phyloP scores from a whole-genome alignment of 1,140 invertebrate species.

The Acarapis woodi region DNA sequence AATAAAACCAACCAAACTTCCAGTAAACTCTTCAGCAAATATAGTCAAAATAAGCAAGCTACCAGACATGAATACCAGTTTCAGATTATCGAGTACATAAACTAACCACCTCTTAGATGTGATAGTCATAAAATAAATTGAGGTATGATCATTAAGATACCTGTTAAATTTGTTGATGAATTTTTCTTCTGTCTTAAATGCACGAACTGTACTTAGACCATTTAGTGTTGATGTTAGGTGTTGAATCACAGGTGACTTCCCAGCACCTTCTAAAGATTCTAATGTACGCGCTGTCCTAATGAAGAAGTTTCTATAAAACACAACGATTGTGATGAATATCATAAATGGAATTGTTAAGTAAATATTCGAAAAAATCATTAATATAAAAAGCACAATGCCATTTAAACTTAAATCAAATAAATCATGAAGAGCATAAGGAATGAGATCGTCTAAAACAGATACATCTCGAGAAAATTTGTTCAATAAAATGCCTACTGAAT shows the following conservation, averaged over 20 bases:
- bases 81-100: conserved; percentile 43
- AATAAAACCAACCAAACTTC: conserved; percentile 40
- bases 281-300: conserved; percentile 45
- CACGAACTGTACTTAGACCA: conserved; percentile 22
- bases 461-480: conserved; percentile 8
- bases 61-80: conserved; percentile 30
- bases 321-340: conserved; percentile 37
- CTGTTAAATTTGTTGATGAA: conserved; percentile 52
- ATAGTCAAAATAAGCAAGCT: conserved; percentile 12
- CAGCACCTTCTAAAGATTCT: conserved; percentile 45
- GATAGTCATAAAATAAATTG: conserved; percentile 37
- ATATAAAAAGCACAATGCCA: conserved; percentile 1
- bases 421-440: conserved; percentile 32
- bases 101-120: conserved; percentile 48
- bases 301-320: conserved; percentile 39
- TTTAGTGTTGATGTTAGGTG: conserved; percentile 22
- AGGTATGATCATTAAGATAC: conserved; percentile 39
- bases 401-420: conserved; percentile 13
- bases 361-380: too few relatives aligned
- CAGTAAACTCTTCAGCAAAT: conserved; percentile 12
- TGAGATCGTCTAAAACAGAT: conserved; percentile 8
- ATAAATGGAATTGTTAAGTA: too few relatives aligned
- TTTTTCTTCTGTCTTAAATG: conserved; percentile 23
- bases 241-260: conserved; percentile 19
- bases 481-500: conserved; percentile 24